Conservation (phyloP, 1,140 invertebrate genomes). For the Drosophila parvula region DNA sequence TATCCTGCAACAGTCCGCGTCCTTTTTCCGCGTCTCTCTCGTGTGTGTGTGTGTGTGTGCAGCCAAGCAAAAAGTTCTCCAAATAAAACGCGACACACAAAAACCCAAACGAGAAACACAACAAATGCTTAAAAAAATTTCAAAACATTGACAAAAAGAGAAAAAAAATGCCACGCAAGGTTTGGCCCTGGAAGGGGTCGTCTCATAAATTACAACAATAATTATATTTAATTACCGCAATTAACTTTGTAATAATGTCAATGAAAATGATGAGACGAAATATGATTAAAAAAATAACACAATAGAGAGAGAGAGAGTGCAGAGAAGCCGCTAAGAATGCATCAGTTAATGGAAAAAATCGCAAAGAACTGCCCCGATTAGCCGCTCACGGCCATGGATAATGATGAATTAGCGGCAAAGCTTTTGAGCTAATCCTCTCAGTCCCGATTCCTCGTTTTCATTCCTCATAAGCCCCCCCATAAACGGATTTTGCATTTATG, state of each 20-base stretch:
- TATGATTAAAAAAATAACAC: slow-evolving; percentile 72
- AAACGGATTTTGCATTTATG: slow-evolving; percentile 76
- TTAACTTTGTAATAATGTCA: slow-evolving; percentile 83
- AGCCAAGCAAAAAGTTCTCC: slow-evolving; percentile 65
- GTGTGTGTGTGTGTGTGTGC: slow-evolving; percentile 57
- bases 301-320: slow-evolving; percentile 15
- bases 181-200: slow-evolving; percentile 73
- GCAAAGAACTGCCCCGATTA: slow-evolving; percentile 38
- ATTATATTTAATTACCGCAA: slow-evolving; percentile 81
- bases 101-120: slow-evolving; percentile 53
- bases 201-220: slow-evolving; percentile 79
- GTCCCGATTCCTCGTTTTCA: not conserved
- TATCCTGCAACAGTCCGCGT: slow-evolving; percentile 59
- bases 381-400: slow-evolving; percentile 60
- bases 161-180: slow-evolving; percentile 28
- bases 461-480: slow-evolving; percentile 44
- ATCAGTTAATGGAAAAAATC: slow-evolving; percentile 31
- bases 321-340: not conserved
- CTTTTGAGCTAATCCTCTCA: slow-evolving; percentile 44
- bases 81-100: slow-evolving; percentile 47
- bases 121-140: slow-evolving; percentile 61
- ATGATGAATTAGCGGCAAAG: slow-evolving; percentile 61
- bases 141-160: slow-evolving; percentile 45
- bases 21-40: slow-evolving; percentile 1
- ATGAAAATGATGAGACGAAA: slow-evolving; percentile 81